Evolutionary conservation across 1,140 invertebrate genomes (phyloP), one percentile per base, ranked within the genome.

Genomic region (Bombus confusus): DNA sequence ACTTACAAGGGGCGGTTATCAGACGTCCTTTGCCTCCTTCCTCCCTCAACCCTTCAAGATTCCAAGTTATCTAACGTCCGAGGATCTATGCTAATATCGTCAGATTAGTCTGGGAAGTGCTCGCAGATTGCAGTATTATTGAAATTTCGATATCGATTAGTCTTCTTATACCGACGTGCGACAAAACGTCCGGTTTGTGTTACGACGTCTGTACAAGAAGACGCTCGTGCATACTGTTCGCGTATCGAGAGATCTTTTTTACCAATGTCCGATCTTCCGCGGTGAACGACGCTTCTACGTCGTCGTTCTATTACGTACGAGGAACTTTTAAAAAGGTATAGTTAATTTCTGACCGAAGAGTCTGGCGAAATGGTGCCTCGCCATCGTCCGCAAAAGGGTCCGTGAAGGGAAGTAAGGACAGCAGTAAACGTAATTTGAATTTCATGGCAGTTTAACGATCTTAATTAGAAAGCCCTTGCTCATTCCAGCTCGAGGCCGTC

Each of bases 1-100:
- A 93, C 88, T 93, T 93, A 94, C 93, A 91, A 91, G 89, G 89
- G 87, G 90, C 91, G 90, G 91, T 94, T 94, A 94, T 95, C 94
- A 93, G 93, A 92, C 93, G 86, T 90, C 87, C 91, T 90, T 90
- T 91, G 86, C 85, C 88, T 80, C 91, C 84, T 89, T 85, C 68
- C 91, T 89, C 90, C 90, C 91, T 87, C 93, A 91, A 92, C 92
- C 92, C 91, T 85, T 93, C 92, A 94, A 94, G 93, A 93, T 93
- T 93, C 91, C 90, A 84, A 94, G 82, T 92, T 93, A 93, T 93
- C 93, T 93, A 91, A 90, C 88, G 86, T 90, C 87, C 85, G 87
- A 91, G 86, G 91, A 94, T 94, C 92, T 92, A 93, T 92, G 92
- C 91, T 91, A 89, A 93, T 92, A 92, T 92, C 86, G 88, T 78